Base-by-base conservation (phyloP, 1,140 invertebrate genomes). In the Delia radicum region DNA sequence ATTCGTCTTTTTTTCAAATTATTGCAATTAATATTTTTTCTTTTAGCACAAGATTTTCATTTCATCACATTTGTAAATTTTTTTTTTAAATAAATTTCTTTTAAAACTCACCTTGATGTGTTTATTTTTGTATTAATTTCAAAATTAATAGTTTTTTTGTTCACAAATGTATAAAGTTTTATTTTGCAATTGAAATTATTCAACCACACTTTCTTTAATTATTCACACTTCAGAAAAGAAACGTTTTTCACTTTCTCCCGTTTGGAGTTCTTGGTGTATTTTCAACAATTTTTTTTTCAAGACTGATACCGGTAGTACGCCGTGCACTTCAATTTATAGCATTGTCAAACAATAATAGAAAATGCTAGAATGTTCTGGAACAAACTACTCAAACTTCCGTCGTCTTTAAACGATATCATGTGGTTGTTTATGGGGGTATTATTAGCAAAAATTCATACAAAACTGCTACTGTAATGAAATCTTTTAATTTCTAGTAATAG, bases 381-480 rank as follows among this genome's bases (percentile, higher is more conserved):
- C 12, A 76, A 76, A 76, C 72, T 76, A 69, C 72, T 1, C 72
- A 26, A 4, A 76, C 63, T 69, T 76, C 75, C 75, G 75, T 73
- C 42, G 73, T 26, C 29, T 18, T n/a, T 74, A 29, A 48, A 2
- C 27, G 18, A 27, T 61, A 76, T 73, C 75, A 65, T 73, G 71
- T 29, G n/a, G 71, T 42, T 2, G 61, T 27, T 2, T 28, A 26
- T 46, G 18, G 4, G 3, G 29, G 10, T 2, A 62, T 63, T 24
- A 26, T 42, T 67, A 18, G 1, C 8, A 13, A 29, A 28, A 8
- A 2, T 8, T 7, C 7, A 10, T 24, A 46, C 15, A 55, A n/a
- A n/a, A n/a, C n/a, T n/a, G n/a, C n/a, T n/a, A n/a, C n/a, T n/a
- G n/a, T n/a, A n/a, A n/a, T n/a, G n/a, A n/a, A n/a, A n/a, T n/a